A percentile compares a stretch with the other conserved stretches of the same genome.
Evolutionary conservation across 2,797 vertebrate genomes (phyloP).

Genomic region (Pangasius macronema): DNA sequence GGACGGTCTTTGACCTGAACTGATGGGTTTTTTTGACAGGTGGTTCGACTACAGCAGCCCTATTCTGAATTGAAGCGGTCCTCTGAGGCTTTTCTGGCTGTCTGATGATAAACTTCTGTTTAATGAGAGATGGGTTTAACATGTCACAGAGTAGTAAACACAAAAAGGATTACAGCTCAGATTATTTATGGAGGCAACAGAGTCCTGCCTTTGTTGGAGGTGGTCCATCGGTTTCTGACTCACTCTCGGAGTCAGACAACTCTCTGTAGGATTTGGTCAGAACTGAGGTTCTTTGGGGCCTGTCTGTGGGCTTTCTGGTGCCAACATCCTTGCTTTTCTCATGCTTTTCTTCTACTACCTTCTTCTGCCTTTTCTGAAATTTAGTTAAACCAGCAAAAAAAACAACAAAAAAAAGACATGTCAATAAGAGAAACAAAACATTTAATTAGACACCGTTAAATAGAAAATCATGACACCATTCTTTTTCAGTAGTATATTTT

Average conservation of each 20-base stretch:
- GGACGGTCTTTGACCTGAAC: neutral
- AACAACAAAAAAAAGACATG: neutral
- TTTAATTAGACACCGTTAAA: neutral
- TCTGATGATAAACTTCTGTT: slow-evolving; percentile 49
- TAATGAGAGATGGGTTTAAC: neutral
- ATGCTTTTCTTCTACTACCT: slow-evolving; percentile 37
- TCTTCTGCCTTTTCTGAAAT: slow-evolving; percentile 55
- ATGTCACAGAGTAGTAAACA: slow-evolving; percentile 3
- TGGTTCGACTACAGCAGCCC: neutral
- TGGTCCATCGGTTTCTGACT: slow-evolving; percentile 62
- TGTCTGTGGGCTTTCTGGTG: slow-evolving; percentile 42
- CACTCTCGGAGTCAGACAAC: slow-evolving; percentile 76
- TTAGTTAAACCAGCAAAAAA: neutral
- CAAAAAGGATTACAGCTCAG: neutral
- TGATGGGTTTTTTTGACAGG: neutral
- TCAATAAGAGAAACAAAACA: neutral
- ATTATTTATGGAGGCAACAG: neutral
- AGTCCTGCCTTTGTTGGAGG: slow-evolving; percentile 58
- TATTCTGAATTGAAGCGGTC: slow-evolving; percentile 10
- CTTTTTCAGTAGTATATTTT: neutral
- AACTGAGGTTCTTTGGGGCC: slow-evolving; percentile 70
- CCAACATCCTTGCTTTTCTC: slow-evolving; percentile 30
- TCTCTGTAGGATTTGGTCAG: slow-evolving; percentile 76
- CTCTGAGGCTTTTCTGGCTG: neutral
- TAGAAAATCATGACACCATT: slow-evolving; percentile 4